These are phyloP conservation scores for Aramus guarauna DNA, from an alignment of 2,113 vertebrate species.

Conservation along the genomic window DNA sequence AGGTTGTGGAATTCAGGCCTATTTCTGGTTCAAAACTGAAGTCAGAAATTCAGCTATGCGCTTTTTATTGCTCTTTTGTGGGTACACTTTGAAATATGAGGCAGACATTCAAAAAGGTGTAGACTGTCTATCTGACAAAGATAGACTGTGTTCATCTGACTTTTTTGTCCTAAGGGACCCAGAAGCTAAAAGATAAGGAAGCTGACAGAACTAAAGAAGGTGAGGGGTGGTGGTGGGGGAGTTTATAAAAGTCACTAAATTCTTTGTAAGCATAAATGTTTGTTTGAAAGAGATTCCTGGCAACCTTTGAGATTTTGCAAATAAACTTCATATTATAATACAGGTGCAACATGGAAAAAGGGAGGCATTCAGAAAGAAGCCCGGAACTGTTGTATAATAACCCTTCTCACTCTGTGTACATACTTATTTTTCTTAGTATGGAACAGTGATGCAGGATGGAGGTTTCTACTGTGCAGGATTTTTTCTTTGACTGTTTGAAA, in stretches of 20 bases:
- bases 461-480: neutral
- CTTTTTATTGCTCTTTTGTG: neutral
- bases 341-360: neutral
- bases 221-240: neutral
- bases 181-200: conserved; percentile 1
- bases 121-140: conserved; percentile 8
- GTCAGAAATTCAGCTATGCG: neutral
- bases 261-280: neutral
- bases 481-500: neutral
- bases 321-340: neutral
- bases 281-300: neutral
- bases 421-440: neutral
- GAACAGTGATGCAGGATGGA: neutral
- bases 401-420: neutral
- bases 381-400: neutral
- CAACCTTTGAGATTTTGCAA: neutral
- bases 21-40: neutral
- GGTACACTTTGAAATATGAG: neutral
- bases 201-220: neutral
- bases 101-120: neutral
- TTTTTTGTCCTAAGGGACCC: neutral
- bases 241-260: neutral
- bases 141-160: neutral
- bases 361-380: neutral
- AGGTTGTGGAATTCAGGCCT: neutral